Evolutionary conservation across 2,888 invertebrate genomes (phyloP).

Genomic region (Drosophila aldrichi): DNA sequence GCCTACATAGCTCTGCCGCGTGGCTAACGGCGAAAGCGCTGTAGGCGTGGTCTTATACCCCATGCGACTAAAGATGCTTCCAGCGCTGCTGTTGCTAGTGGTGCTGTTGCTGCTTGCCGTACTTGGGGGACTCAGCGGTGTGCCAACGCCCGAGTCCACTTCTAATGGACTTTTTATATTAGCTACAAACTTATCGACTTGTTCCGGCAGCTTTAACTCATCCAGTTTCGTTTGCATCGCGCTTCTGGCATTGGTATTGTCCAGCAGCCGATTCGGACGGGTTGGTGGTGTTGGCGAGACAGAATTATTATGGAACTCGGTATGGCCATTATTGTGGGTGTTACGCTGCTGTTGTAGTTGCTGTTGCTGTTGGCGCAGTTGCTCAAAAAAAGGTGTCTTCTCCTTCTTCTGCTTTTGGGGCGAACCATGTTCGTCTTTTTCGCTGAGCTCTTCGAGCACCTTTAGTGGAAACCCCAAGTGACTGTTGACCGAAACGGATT

Average conservation of each 20-base stretch:
- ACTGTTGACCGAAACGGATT: slow-evolving; percentile 85
- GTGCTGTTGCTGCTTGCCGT: slow-evolving; percentile 78
- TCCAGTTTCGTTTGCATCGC: slow-evolving; percentile 77
- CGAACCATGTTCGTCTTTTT: slow-evolving; percentile 85
- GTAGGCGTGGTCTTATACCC: slow-evolving; percentile 82
- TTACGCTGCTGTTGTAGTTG: slow-evolving; percentile 49
- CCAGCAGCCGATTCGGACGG: slow-evolving; percentile 81
- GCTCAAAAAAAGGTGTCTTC: slow-evolving; percentile 88
- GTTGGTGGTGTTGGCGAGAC: slow-evolving; percentile 53
- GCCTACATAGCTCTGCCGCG: slow-evolving; percentile 60
- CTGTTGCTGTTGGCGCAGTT: slow-evolving; percentile 88
- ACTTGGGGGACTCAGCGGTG: slow-evolving; percentile 87
- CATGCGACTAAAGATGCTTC: slow-evolving; percentile 83
- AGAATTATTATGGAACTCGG: slow-evolving; percentile 15
- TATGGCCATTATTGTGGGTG: slow-evolving; percentile 54
- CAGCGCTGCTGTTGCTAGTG: slow-evolving; percentile 52
- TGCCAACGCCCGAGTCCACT: slow-evolving; percentile 89
- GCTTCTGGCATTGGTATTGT: slow-evolving; percentile 63
- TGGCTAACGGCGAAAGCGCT: slow-evolving; percentile 76
- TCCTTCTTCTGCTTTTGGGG: slow-evolving; percentile 84
- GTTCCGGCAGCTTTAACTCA: slow-evolving; percentile 83
- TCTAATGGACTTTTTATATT: slow-evolving; percentile 84
- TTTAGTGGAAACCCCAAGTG: slow-evolving; percentile 85
- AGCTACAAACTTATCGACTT: slow-evolving; percentile 82
- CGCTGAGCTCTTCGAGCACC: slow-evolving; percentile 85